These are phyloP conservation scores for Paracyclopina nana DNA, from an alignment of 1,140 invertebrate genomes.

Conservation along the genomic window DNA sequence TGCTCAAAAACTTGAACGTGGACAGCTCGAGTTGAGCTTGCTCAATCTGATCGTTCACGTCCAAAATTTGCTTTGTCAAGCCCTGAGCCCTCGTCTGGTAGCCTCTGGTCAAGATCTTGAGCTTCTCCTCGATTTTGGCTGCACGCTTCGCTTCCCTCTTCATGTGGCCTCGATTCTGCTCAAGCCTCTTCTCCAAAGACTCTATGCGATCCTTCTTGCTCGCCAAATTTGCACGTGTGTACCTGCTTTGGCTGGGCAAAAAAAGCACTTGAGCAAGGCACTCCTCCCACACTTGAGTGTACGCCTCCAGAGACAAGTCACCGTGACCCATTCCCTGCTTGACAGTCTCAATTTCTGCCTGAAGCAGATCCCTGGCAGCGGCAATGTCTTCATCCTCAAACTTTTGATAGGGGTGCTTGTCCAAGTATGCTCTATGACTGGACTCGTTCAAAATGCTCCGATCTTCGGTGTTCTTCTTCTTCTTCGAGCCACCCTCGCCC, in stretches of 20 bases:
- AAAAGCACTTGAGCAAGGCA: conserved; percentile 70
- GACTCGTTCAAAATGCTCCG: conserved; percentile 34
- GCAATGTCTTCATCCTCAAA: conserved; percentile 30
- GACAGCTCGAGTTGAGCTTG: conserved; percentile 66
- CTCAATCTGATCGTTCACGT: conserved; percentile 71
- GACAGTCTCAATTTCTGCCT: not conserved
- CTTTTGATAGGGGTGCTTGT: conserved; percentile 61
- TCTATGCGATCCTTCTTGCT: conserved; percentile 89
- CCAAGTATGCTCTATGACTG: conserved; percentile 54
- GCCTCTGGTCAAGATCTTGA: conserved; percentile 77
- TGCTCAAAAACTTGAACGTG: conserved; percentile 73
- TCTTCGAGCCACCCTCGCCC: conserved; percentile 25
- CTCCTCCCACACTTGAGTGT: conserved; percentile 71
- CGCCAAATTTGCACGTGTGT: conserved; percentile 77
- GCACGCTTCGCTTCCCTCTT: conserved; percentile 83
- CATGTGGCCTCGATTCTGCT: conserved; percentile 84
- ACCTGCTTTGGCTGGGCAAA: conserved; percentile 65
- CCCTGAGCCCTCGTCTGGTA: conserved; percentile 62
- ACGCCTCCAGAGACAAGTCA: conserved; percentile 69
- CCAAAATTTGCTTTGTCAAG: conserved; percentile 71
- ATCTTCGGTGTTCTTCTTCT: conserved; percentile 22
- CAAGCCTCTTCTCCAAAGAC: conserved; percentile 71
- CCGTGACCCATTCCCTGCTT: conserved; percentile 58
- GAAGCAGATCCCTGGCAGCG: not conserved
- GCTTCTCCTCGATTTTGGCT: conserved; percentile 91